Base-by-base conservation (phyloP, 1,140 invertebrate genomes). In the Phymorhynchus buccinoides region DNA sequence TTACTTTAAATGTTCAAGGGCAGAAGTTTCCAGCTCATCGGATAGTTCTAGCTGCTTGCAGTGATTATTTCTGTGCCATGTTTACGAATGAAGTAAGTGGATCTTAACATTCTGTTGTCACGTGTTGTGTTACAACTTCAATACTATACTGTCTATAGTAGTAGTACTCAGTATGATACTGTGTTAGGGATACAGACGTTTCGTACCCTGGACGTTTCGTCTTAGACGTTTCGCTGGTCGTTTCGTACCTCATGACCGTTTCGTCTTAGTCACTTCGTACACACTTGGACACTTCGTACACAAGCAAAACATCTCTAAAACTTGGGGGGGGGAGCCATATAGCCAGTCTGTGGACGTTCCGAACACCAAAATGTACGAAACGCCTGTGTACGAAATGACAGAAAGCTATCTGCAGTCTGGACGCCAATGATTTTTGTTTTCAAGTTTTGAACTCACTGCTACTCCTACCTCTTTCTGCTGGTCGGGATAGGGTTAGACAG, bases 1-100 rank as follows among this genome's bases (percentile, higher is more conserved):
- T 96, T 52, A 94, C 94, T 22, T 95, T 96, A 89, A 94, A 95
- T 82, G 96, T 95, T 7, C 95, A 95, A 18, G 92, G 94, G 35
- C 95, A 95, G 94, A 93, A 95, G 78, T 95, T 96, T 87, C 95
- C 96, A 2, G 96, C 95, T 6, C 96, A 96, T 91, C 94, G 95
- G 0, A 94, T 94, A 52, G 94, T 96, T 1, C 93, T 96, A 35
- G 92, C 93, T n/a, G 90, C 93, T 0, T 94, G 94, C 75, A 95
- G 95, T 87, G 95, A 95, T 7, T 95, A 95, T 84, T 96, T 96
- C 89, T 92, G 93, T 84, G 95, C 95, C 0, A 94, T 96, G 94
- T 93, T 96, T 62, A 90, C 90, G 14, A 91, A 90, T 88, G 89
- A 90, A 84, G 90, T 91, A 84, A 83, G 83, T 84, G 18, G 6